Evolutionary conservation across 2,888 invertebrate genomes (phyloP).

Genomic region (Mythimna albipuncta): DNA sequence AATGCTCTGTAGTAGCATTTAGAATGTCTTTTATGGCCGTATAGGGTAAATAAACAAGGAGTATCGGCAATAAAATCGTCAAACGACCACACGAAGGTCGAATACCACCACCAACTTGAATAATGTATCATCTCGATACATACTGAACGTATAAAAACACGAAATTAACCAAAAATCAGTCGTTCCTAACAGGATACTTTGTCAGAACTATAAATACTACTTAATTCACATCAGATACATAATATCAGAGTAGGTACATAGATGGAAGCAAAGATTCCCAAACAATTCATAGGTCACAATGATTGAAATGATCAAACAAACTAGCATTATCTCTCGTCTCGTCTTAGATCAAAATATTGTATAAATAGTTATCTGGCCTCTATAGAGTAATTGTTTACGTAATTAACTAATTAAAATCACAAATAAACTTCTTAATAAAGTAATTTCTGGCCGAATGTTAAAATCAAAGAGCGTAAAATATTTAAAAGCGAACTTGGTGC

Average conservation of each 20-base stretch:
- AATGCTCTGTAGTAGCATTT: constrained; percentile 5
- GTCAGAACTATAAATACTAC: constrained; percentile 37
- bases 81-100: neutral
- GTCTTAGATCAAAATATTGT: constrained; percentile 16
- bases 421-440: constrained; percentile 13
- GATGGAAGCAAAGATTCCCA: constrained; percentile 45
- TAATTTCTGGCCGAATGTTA: constrained; percentile 18
- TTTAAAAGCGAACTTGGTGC: neutral
- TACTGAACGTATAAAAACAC: constrained; percentile 14
- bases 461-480: constrained; percentile 28
- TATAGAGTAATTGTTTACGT: neutral
- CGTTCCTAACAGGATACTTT: constrained; percentile 44
- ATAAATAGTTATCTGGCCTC: constrained; percentile 4
- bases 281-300: constrained; percentile 37
- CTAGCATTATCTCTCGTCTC: neutral
- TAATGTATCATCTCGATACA: neutral
- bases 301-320: constrained; percentile 19
- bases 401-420: constrained; percentile 22
- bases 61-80: constrained; percentile 2
- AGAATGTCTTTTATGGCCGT: constrained; percentile 6
- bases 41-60: constrained; percentile 2
- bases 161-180: constrained; percentile 58
- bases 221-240: constrained; percentile 43
- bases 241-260: constrained; percentile 52
- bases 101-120: constrained; percentile 16